Conservation (phyloP, 2,113 vertebrate genomes). For the Otus sunia region DNA sequence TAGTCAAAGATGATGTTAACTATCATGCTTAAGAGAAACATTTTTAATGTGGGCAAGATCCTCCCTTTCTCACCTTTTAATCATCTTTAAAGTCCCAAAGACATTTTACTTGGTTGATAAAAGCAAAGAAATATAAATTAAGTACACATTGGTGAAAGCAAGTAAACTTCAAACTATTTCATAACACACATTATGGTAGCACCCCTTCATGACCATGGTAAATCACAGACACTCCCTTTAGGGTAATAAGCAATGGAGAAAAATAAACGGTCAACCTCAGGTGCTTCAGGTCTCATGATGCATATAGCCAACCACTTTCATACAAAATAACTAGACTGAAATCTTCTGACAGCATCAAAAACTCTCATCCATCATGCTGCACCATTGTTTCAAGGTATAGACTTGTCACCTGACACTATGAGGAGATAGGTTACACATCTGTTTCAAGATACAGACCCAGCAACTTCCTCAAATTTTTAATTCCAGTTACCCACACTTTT, state of each 20-base stretch:
- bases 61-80: conserved; percentile 43
- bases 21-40: neutral
- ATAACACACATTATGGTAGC: neutral
- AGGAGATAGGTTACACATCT: neutral
- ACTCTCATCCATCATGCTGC: neutral
- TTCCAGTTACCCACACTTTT: neutral
- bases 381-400: fast-evolving
- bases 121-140: conserved; percentile 18
- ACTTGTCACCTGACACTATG: neutral
- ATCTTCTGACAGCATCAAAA: neutral
- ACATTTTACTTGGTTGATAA: conserved; percentile 48
- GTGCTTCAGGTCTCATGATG: neutral
- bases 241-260: neutral
- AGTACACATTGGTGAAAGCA: neutral
- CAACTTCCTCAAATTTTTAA: neutral
- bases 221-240: neutral
- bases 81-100: conserved; percentile 31
- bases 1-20: neutral
- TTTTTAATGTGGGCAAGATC: neutral
- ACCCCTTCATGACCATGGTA: neutral
- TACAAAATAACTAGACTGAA: neutral
- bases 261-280: fast-evolving
- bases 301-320: neutral
- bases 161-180: neutral
- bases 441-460: neutral